phyloP scores from a whole-genome alignment of 2,888 invertebrate genomes.

The Agrochola circellaris region DNA sequence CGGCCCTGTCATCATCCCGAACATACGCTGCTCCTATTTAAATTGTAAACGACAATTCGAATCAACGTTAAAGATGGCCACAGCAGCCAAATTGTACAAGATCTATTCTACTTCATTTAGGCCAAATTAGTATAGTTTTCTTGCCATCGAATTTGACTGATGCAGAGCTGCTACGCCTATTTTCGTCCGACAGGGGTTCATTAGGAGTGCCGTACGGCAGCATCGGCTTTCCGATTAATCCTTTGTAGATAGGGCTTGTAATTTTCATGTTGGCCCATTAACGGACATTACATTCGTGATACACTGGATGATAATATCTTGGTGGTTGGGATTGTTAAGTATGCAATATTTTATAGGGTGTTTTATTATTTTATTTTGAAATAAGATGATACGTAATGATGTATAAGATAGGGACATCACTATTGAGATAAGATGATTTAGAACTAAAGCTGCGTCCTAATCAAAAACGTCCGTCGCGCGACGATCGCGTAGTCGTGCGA shows the following conservation, averaged over 20 bases:
- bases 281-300: conserved; percentile 7
- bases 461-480: no score
- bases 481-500: no score
- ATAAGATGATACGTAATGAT: neutral
- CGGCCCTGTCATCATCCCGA: neutral
- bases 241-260: conserved; percentile 50
- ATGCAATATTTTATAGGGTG: neutral
- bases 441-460: no score
- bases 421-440: neutral
- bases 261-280: conserved; percentile 45
- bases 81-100: neutral
- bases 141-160: conserved; percentile 4
- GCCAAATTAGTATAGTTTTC: conserved; percentile 5
- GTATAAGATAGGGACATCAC: neutral
- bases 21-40: conserved; percentile 39
- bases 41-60: conserved; percentile 42
- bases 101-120: neutral
- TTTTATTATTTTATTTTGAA: neutral
- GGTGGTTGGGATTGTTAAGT: neutral
- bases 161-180: neutral
- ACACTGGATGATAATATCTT: conserved; percentile 4
- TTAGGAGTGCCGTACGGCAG: neutral
- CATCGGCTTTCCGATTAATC: conserved; percentile 31
- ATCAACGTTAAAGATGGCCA: conserved; percentile 3
- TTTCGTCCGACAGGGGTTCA: conserved; percentile 9